These are phyloP conservation scores for Diacarnus erythraeanus DNA, from an alignment of 37 sponge, comb jelly and placozoan genomes.

Conservation along the genomic window DNA sequence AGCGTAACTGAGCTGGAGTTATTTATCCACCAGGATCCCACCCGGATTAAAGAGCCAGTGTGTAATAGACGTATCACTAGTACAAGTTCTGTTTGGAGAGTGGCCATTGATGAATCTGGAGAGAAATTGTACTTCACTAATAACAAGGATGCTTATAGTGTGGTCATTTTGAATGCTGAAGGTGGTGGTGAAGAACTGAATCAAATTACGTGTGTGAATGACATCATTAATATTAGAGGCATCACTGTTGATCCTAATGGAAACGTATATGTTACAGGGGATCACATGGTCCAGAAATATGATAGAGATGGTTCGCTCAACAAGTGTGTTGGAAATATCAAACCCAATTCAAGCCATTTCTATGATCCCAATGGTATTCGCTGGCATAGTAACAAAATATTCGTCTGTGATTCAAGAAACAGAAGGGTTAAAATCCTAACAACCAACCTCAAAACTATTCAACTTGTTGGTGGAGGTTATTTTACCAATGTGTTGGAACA, in stretches of 20 bases:
- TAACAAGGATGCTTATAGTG: not conserved
- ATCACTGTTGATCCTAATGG: not conserved
- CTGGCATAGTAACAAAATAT: not conserved
- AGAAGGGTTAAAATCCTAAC: not conserved
- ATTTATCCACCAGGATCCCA: not conserved
- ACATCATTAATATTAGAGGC: not conserved
- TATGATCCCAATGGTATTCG: not conserved
- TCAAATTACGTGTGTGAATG: too few species aligned
- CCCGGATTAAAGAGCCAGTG: not conserved
- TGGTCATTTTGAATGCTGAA: too few species aligned
- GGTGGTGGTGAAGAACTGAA: too few species aligned
- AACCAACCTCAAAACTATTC: not conserved
- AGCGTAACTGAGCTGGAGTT: too few species aligned
- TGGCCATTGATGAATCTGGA: not conserved
- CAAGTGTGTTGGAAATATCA: not conserved
- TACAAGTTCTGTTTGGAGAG: not conserved
- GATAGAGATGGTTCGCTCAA: not conserved
- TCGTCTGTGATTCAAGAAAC: not conserved
- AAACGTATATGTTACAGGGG: not conserved
- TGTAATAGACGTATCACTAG: too few species aligned
- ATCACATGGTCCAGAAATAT: constrained; percentile 1
- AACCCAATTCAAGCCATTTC: not conserved
- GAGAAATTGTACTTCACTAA: not conserved
- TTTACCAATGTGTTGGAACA: not conserved
- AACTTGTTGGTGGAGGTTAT: not conserved